Evolutionary conservation across 2,888 invertebrate species (phyloP), one percentile per base, ranked within the genome.

Genomic region (Panopea generosa): DNA sequence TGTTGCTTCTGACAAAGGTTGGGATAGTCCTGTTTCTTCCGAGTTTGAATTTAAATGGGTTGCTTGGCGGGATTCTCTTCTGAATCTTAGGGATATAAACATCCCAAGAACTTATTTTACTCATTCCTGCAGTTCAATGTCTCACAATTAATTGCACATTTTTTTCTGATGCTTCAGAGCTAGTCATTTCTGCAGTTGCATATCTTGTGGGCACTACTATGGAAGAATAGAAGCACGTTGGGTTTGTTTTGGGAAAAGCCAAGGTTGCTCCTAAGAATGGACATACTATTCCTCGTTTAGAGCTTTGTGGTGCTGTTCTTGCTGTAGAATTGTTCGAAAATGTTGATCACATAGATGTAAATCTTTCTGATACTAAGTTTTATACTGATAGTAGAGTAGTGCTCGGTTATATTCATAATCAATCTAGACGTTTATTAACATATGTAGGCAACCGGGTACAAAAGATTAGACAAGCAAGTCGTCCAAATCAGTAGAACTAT

Each of bases 401-500:
- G 2, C 55, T 72, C n/a, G 66, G 70, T 9, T 76, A 70, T 20
- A 56, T 76, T 6, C 52, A 27, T 18, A 69, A 69, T 24, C 65
- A 56, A 20, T 55, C 65, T 18, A 24, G 60, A 14, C 20, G 69
- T 4, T 69, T 75, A 26, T 59, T 70, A 11, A 70, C 69, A 18
- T 78, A 73, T 62, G 70, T 78, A 1, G 57, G 62, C 22, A 75
- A 79, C 24, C 20, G 68, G n/a, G n/a, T 76, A 26, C 27, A 56
- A 2, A 60, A 43, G 22, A 74, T 77, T 24, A 20, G 70, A 20
- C 50, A 55, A 16, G 11, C 20, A 0, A 60, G 40, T 60, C 11
- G 20, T 18, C 70, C 70, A 18, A 2, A 56, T 14, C 74, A 77
- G 50, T 77, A 74, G 77, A 38, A 33, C 1, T 66, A 73, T 50